phyloP scores from a whole-genome alignment of 2,888 invertebrate genomes.

The Agrochola circellaris region DNA sequence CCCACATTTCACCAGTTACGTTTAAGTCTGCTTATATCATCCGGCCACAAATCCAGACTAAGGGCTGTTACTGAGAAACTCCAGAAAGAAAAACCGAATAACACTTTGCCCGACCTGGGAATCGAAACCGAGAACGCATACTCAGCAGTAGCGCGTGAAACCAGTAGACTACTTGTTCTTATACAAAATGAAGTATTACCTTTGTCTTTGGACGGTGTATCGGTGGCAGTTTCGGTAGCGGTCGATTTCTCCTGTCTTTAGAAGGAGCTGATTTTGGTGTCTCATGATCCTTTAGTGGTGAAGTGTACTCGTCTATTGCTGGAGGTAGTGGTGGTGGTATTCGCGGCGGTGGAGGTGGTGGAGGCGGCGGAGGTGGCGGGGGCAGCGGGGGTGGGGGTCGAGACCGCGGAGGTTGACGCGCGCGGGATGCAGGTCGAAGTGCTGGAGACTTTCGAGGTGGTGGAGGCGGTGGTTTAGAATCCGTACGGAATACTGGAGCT shows the following conservation, averaged over 20 bases:
- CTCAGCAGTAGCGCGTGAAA: no score
- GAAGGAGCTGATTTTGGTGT: neutral
- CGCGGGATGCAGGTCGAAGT: neutral
- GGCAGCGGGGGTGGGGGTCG: neutral
- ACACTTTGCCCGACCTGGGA: no score
- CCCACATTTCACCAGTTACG: no score
- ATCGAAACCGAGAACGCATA: no score
- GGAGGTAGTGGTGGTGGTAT: slow-evolving; percentile 30
- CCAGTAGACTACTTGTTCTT: neutral
- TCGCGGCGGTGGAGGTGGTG: neutral
- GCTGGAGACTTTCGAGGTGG: slow-evolving; percentile 2
- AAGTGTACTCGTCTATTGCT: neutral
- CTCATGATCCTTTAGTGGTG: neutral
- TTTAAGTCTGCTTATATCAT: no score
- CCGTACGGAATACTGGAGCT: neutral
- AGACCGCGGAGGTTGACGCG: accelerated
- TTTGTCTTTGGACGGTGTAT: slow-evolving; percentile 9
- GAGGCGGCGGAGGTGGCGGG: neutral
- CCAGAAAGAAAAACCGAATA: no score
- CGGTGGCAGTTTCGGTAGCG: slow-evolving; percentile 1
- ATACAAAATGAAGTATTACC: slow-evolving; percentile 19
- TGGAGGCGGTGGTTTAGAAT: neutral
- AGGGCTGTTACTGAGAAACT: no score
- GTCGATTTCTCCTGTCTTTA: slow-evolving; percentile 6
- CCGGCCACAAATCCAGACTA: no score